Evolutionary conservation across 2,797 vertebrate species (phyloP).

Genomic region (Microctenopoma stevenorrisi): DNA sequence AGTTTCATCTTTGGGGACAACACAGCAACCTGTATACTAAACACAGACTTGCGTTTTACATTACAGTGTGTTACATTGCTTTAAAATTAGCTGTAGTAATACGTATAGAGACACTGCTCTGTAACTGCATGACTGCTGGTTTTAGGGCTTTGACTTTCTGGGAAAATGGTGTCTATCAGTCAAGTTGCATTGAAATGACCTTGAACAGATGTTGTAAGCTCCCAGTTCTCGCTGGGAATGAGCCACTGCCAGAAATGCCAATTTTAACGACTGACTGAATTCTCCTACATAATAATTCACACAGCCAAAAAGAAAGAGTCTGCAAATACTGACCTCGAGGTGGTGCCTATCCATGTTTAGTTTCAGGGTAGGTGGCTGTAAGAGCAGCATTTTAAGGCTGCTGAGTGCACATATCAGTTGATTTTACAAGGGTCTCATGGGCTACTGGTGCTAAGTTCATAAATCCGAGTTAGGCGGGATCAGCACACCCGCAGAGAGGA

Average conservation of each 20-base stretch:
- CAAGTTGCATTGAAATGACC: not conserved
- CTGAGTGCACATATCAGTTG: not conserved
- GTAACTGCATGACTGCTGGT: not conserved
- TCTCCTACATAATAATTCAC: not conserved
- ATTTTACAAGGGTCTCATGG: conserved; percentile 14
- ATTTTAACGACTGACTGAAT: not conserved
- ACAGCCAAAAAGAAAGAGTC: not conserved
- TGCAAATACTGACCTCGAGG: not conserved
- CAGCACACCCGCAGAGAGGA: not conserved
- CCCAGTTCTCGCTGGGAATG: not conserved
- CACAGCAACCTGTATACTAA: not conserved
- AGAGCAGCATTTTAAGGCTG: not conserved
- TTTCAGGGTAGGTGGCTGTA: not conserved
- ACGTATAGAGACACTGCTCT: too few relatives aligned
- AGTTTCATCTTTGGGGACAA: not conserved
- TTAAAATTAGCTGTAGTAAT: too few relatives aligned
- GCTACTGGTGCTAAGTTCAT: conserved; percentile 23
- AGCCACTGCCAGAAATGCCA: not conserved
- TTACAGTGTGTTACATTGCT: too few relatives aligned
- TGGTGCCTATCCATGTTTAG: not conserved
- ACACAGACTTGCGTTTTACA: too few relatives aligned
- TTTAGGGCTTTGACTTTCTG: not conserved
- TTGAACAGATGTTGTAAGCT: not conserved
- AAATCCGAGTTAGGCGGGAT: conserved; percentile 27
- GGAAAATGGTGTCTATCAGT: not conserved